Evolutionary conservation across 2,888 invertebrate species (phyloP).

Genomic region (Steinernema carpocapsae): DNA sequence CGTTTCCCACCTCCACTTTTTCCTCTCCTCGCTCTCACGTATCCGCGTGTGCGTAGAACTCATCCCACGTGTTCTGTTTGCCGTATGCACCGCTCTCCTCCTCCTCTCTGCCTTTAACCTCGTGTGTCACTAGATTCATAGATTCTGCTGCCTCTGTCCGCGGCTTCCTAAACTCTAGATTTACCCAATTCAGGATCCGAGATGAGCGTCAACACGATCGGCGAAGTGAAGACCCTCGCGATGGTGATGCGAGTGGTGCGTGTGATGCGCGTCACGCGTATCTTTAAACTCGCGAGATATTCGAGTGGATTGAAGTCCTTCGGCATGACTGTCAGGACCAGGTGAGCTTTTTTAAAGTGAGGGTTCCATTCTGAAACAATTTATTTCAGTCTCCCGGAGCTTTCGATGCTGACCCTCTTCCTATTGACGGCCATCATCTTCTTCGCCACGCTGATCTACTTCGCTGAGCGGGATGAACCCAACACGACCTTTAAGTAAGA

Average conservation of each 20-base stretch:
- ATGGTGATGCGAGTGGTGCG: constrained; percentile 64
- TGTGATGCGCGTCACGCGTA: constrained; percentile 64
- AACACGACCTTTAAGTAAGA: constrained; percentile 58
- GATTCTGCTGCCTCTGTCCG: not conserved
- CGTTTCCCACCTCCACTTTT: too few relatives aligned
- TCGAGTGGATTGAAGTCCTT: constrained; percentile 66
- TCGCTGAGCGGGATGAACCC: constrained; percentile 61
- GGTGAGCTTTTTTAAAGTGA: constrained; percentile 56
- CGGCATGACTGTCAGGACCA: constrained; percentile 60
- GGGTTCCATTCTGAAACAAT: constrained; percentile 39
- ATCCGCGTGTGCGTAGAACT: too few relatives aligned
- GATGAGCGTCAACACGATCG: constrained; percentile 15
- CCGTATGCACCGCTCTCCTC: not conserved
- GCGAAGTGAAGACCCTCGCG: constrained; percentile 7
- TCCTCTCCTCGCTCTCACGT: too few relatives aligned
- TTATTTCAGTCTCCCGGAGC: constrained; percentile 11
- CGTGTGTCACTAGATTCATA: not conserved
- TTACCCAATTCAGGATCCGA: constrained; percentile 1
- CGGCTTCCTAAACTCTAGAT: not conserved
- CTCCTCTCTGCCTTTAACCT: not conserved
- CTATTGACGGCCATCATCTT: constrained; percentile 66
- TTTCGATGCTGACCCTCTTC: constrained; percentile 42
- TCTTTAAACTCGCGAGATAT: constrained; percentile 65
- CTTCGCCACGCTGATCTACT: constrained; percentile 65
- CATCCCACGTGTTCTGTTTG: not conserved